Evolutionary conservation across 2,113 vertebrate species (phyloP), one percentile per base, ranked within the genome.

Genomic region (Lota lota): DNA sequence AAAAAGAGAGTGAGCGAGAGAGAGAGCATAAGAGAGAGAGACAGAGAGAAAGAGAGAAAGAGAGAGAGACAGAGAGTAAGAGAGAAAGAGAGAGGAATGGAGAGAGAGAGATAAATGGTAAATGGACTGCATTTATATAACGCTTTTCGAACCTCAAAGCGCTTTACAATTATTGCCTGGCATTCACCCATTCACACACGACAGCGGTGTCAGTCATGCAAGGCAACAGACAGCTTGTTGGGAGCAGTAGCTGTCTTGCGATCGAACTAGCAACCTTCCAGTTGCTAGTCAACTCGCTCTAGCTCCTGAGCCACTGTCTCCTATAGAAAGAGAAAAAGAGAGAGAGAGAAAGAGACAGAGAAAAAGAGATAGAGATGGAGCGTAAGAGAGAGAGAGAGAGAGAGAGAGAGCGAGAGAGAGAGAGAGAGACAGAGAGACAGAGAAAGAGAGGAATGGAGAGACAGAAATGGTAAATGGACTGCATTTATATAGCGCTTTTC

Each of bases 331-430:
- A 28, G 24, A 28, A 5, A 1, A 5, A 28, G 24, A 28, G 24
- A 28, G 24, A 1, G 24, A 28, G 24, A 28, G 24, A 28, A 4
- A 5, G 24, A 53, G 66, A 65, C 59, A 69, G 66, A 61, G 69
- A 22, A 12, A 20, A 61, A 18, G 1, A 28, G 59, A 64, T 20
- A 57, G n/a, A n/a, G n/a, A n/a, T n/a, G n/a, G 24, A 59, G 56
- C 22, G n/a, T n/a, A n/a, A n/a, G n/a, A n/a, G n/a, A 60, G 64
- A 64, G 63, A 57, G 51, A 70, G 69, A 51, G 64, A 67, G 50
- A 22, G 18, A 16, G 61, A 20, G 63, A 15, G 11, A 47, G 51
- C 56, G 67, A 50, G 18, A 19, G 22, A 68, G 21, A 51, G 21
- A 22, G n/a, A n/a, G n/a, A 18, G 1, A 28, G 59, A 64, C 21